phyloP scores from a whole-genome alignment of 2,797 vertebrate species.

The Octomys mimax region DNA sequence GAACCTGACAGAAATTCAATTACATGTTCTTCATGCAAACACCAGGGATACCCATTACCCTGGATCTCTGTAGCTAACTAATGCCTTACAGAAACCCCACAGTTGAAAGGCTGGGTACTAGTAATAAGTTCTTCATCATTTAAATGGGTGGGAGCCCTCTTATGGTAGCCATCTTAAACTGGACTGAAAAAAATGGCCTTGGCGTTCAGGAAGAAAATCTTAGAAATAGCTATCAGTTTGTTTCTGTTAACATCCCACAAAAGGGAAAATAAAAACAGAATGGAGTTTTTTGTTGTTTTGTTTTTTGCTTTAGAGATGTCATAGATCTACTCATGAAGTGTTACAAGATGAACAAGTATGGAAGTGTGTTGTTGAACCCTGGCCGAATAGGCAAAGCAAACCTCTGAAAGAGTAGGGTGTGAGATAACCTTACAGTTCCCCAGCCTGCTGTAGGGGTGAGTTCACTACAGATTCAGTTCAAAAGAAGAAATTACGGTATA shows the following conservation, averaged over 20 bases:
- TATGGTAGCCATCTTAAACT: slow-evolving; percentile 4
- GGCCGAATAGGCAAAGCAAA: background rate
- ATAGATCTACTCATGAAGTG: slow-evolving; percentile 57
- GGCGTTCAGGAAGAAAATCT: slow-evolving; percentile 12
- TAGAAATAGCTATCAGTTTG: slow-evolving; percentile 24
- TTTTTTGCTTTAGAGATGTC: slow-evolving; percentile 32
- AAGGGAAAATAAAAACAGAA: slow-evolving; percentile 25
- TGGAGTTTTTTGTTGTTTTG: background rate
- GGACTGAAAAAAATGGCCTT: slow-evolving; percentile 28
- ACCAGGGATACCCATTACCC: slow-evolving; percentile 68
- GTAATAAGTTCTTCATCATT: slow-evolving; percentile 63
- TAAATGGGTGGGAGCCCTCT: slow-evolving; percentile 27
- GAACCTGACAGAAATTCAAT: slow-evolving; percentile 70
- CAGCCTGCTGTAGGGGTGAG: background rate
- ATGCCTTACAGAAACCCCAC: slow-evolving; percentile 17
- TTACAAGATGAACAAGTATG: slow-evolving; percentile 4
- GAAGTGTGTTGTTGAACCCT: slow-evolving; percentile 1
- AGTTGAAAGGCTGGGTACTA: slow-evolving; percentile 55
- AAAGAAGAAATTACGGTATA: slow-evolving; percentile 1
- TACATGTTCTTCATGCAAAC: slow-evolving; percentile 62
- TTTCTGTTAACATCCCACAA: background rate
- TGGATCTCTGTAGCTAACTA: slow-evolving; percentile 48
- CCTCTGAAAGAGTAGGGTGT: background rate
- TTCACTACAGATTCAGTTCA: background rate
- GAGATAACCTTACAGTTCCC: background rate